Base-by-base conservation (phyloP, 2,888 invertebrate species). In the Agrotis clavis region DNA sequence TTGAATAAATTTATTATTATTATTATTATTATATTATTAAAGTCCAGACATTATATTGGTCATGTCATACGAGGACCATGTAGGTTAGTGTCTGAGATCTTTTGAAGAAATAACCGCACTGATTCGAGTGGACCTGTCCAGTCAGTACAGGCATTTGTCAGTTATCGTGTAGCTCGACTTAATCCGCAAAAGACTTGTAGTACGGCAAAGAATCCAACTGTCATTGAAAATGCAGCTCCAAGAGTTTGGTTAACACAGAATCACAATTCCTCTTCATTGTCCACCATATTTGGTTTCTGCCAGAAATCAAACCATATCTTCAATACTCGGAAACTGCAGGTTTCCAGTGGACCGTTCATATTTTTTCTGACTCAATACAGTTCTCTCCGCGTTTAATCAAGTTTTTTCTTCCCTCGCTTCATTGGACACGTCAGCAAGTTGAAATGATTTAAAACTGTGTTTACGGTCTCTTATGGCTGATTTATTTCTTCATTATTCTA, bases 331-430 rank as follows among this genome's bases (percentile, higher is more conserved):
- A 78, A 78, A 71, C 71, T 48, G 7, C 47, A 57, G 51, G 18
- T 51, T 16, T 48, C 41, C 66, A 53, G 16, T 61, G 45, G 56
- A 81, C 62, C 67, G 63, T 54, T 7, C 0, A 21, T 1, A 0
- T 53, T 81, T 86, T 84, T 67, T 76, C 72, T 67, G 67, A 78
- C 77, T 80, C 76, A 80, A 83, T 83, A 84, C 66, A 53, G 70
- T 82, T 84, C 79, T 83, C 75, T 64, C 71, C 53, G 81, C 9
- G 47, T 79, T 82, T 77, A 79, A 80, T 82, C 72, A 45, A 0
- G 30, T 81, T 83, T 80, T 79, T 75, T 65, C n/a, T 7, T 47
- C 14, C 35, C 0, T 3, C 61, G 83, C 76, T 30, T 59, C 69
- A 71, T 11, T 60, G 66, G 30, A 48, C 53, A 56, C 77, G 75